Conservation (phyloP, 2,797 vertebrate genomes). For the Sarcoramphus papa region DNA sequence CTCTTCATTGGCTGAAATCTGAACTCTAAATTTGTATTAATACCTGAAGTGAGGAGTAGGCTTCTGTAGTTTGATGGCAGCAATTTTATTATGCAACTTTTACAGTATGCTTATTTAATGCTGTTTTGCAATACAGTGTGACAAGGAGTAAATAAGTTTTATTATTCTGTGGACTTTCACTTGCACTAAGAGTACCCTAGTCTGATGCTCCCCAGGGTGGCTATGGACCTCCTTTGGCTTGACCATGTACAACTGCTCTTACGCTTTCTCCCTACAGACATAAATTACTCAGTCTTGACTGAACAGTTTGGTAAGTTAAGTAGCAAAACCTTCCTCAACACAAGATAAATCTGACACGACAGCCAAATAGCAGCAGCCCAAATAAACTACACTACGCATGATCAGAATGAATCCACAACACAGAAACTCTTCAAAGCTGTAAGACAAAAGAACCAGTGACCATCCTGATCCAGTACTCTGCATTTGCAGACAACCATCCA, state of each 20-base stretch:
- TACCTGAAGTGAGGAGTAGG: not conserved
- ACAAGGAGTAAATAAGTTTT: not conserved
- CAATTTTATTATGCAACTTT: slow-evolving; percentile 28
- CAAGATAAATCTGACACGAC: not conserved
- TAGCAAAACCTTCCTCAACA: not conserved
- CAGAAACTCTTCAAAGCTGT: not conserved
- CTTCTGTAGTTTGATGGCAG: not conserved
- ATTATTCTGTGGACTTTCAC: not conserved
- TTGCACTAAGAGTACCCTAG: not conserved
- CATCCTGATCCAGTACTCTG: not conserved
- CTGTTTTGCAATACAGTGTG: not conserved
- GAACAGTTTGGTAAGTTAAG: not conserved
- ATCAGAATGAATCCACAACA: not conserved
- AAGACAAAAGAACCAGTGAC: not conserved
- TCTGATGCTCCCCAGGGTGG: not conserved
- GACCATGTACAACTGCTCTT: fast-evolving
- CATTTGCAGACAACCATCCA: not conserved
- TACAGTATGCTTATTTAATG: not conserved
- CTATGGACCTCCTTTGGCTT: not conserved
- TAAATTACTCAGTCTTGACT: not conserved
- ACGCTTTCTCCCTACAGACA: not conserved
- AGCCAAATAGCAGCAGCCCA: not conserved
- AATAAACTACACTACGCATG: fast-evolving
- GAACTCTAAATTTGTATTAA: slow-evolving; percentile 36
- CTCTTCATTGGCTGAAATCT: slow-evolving; percentile 26